Evolutionary conservation across 1,140 invertebrate genomes (phyloP), one percentile per base, ranked within the genome.

Genomic region (Drosophila mayri): DNA sequence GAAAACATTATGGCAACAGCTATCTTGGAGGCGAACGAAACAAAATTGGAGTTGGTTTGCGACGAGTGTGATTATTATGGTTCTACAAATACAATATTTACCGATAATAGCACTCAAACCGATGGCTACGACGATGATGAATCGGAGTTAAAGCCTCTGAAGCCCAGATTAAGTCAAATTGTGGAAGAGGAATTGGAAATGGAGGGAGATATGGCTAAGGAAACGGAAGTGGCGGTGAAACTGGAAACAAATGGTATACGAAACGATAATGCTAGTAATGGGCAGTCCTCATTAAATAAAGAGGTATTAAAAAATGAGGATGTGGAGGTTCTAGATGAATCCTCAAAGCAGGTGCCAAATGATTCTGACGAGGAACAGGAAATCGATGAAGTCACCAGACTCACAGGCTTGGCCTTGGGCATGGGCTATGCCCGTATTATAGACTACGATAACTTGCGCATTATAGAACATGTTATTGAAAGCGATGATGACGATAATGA

Each of bases 391-490:
- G 62, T 90, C 63, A 57, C 80, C 18, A 52, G 85, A 5, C 37
- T 90, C 0, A 78, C 85, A 0, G 58, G 65, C 0, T 32, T 88
- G 12, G 76, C 84, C 0, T 43, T 88, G 0, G 80, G 76, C 9
- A 79, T 90, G 78, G 81, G 85, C 47, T 90, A 90, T 74, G 85
- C 85, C 4, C 86, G 90, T 1, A 92, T 92, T 30, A 91, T 92
- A 25, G 91, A 92, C 46, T 92, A 91, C 62, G 91, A 92, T 54
- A 92, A 92, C 64, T 65, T 91, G 57, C 79, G 91, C 14, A 92
- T 92, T 8, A 92, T 92, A 54, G 90, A 92, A 43, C 91, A 92
- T 46, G 91, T 92, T 52, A 92, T 92, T 67, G 91, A 92, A 46
- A 91, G 84, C 67, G 81, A 90, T 18, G 86, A 90, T 2, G 81